Conservation (phyloP, 2,113 vertebrate species). For the Saccopteryx bilineata region DNA sequence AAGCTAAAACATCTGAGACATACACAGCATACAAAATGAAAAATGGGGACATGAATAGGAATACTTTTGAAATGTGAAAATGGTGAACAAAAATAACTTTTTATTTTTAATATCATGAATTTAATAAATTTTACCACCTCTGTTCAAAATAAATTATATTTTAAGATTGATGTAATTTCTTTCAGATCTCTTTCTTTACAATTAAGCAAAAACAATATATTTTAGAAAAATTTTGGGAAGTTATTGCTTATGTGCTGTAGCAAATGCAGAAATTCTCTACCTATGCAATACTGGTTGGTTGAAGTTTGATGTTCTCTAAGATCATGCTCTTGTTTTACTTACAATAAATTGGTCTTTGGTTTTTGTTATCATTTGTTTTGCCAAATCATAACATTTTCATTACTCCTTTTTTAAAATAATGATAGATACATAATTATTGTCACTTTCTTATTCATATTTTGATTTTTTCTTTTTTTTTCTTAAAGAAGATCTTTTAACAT, state of each 20-base stretch:
- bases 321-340: not conserved
- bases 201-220: not conserved
- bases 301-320: not conserved
- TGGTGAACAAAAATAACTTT: not conserved
- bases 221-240: not conserved
- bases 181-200: constrained; percentile 25
- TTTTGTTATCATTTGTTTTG: not conserved
- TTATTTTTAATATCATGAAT: constrained; percentile 5
- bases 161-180: not conserved
- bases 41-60: constrained; percentile 14
- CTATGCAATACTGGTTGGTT: not conserved
- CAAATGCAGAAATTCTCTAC: not conserved
- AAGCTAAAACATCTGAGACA: constrained; percentile 70
- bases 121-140: not conserved
- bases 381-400: not conserved
- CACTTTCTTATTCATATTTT: not conserved
- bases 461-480: not conserved
- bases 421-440: not conserved
- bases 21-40: constrained; percentile 60
- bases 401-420: not conserved
- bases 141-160: not conserved
- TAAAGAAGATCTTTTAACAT: not conserved
- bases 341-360: not conserved
- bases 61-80: constrained; percentile 10
- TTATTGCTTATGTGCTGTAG: not conserved